Evolutionary conservation across 2,888 invertebrate genomes (phyloP).

Genomic region (Cremastinae sp.): DNA sequence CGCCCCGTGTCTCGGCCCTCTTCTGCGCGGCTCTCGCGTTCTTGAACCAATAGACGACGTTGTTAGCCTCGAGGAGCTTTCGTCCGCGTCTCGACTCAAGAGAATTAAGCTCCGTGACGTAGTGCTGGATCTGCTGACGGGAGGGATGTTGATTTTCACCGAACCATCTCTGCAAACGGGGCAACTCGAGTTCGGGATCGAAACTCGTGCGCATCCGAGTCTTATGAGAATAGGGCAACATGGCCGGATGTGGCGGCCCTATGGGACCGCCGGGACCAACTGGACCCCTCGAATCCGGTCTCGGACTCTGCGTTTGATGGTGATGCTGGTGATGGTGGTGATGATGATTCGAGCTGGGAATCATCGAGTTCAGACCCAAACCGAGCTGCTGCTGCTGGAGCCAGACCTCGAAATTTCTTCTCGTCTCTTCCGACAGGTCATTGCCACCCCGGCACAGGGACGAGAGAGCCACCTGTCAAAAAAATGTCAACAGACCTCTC

Average conservation of each 20-base stretch:
- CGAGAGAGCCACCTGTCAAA: slow-evolving; percentile 87
- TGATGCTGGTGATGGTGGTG: slow-evolving; percentile 66
- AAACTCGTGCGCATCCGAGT: slow-evolving; percentile 98
- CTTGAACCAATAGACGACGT: slow-evolving; percentile 98
- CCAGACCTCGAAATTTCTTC: slow-evolving; percentile 96
- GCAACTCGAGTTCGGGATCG: slow-evolving; percentile 97
- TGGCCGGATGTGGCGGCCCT: slow-evolving; percentile 85
- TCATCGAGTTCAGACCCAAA: slow-evolving; percentile 73
- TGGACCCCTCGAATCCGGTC: slow-evolving; percentile 79
- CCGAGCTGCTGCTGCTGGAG: slow-evolving; percentile 78
- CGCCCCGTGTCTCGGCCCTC: slow-evolving; percentile 87
- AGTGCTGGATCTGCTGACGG: slow-evolving; percentile 97
- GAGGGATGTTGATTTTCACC: slow-evolving; percentile 98
- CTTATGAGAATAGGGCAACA: slow-evolving; percentile 86
- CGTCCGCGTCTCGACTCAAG: slow-evolving; percentile 95
- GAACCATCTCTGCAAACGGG: slow-evolving; percentile 98
- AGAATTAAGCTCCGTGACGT: slow-evolving; percentile 95
- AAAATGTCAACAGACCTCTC: slow-evolving; percentile 10
- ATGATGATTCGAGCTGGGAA: slow-evolving; percentile 73
- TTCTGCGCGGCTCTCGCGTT: slow-evolving; percentile 98
- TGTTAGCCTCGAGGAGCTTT: slow-evolving; percentile 96
- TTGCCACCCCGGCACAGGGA: slow-evolving; percentile 91
- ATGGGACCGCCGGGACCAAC: slow-evolving; percentile 80
- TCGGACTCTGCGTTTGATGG: slow-evolving; percentile 75
- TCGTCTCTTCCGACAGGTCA: slow-evolving; percentile 91